Evolutionary conservation across 2,797 vertebrate genomes (phyloP).

Genomic region (Epinephelus awoara): DNA sequence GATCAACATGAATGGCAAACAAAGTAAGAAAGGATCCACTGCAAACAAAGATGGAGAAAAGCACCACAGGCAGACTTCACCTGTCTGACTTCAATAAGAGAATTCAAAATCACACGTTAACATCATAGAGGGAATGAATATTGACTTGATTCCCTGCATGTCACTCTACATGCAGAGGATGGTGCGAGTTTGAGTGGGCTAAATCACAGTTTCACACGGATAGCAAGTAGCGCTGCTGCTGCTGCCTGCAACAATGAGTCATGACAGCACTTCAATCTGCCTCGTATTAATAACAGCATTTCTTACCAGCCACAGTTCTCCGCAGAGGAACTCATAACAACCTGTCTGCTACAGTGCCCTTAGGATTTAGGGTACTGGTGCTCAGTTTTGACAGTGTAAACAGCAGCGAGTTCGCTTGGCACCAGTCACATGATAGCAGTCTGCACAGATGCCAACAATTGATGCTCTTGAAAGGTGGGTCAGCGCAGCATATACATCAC

Average conservation of each 20-base stretch:
- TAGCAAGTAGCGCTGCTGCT: constrained; percentile 53
- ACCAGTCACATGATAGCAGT: constrained; percentile 5
- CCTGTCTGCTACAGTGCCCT: constrained; percentile 9
- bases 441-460: constrained; percentile 7
- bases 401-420: constrained; percentile 21
- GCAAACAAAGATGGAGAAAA: constrained; percentile 15
- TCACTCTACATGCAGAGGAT: constrained; percentile 64
- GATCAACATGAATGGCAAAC: background rate
- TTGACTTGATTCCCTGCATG: constrained; percentile 44
- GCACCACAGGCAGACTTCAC: background rate
- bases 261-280: constrained; percentile 65
- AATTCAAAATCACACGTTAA: constrained; percentile 16
- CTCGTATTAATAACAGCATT: constrained; percentile 57
- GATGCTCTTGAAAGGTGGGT: constrained; percentile 37
- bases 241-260: constrained; percentile 80
- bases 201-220: constrained; percentile 70
- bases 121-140: constrained; percentile 35
- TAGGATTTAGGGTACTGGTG: constrained; percentile 13
- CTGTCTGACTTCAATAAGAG: constrained; percentile 12
- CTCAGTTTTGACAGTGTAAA: constrained; percentile 25
- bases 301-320: constrained; percentile 49
- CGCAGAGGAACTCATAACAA: constrained; percentile 39
- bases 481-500: constrained; percentile 25
- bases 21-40: background rate
- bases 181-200: constrained; percentile 76